Evolutionary conservation across 2,113 vertebrate species (phyloP).

Genomic region (Hylia prasina): DNA sequence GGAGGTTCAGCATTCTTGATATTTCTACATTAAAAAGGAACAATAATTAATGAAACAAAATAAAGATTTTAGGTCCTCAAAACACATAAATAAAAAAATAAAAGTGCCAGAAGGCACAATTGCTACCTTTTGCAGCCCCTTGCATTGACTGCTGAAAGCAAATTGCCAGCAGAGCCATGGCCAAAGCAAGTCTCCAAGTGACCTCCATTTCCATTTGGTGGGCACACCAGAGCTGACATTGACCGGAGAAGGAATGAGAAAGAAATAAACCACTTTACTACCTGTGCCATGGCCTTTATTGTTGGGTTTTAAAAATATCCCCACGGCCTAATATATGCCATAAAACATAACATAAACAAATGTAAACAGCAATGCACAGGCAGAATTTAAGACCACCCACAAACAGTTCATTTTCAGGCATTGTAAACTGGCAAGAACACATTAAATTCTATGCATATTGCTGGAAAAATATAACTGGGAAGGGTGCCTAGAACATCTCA

Average conservation of each 20-base stretch:
- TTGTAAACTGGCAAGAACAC: slow-evolving; percentile 3
- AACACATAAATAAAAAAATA: background rate
- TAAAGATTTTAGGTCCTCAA: background rate
- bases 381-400: slow-evolving; percentile 32
- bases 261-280: slow-evolving; percentile 24
- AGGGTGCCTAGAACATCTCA: slow-evolving; percentile 44
- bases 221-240: background rate
- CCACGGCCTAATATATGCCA: background rate
- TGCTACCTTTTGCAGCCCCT: background rate
- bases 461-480: slow-evolving; percentile 37
- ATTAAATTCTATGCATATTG: slow-evolving; percentile 28
- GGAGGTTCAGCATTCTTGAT: background rate
- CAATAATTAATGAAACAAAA: background rate
- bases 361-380: background rate
- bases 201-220: background rate
- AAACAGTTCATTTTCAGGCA: slow-evolving; percentile 24
- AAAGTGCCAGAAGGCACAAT: background rate
- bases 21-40: background rate
- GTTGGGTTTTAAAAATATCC: background rate
- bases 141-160: background rate
- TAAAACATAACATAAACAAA: slow-evolving; percentile 9
- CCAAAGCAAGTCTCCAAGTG: background rate
- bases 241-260: background rate
- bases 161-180: background rate
- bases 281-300: background rate